Evolutionary conservation across 2,797 vertebrate species (phyloP), one percentile per base, ranked within the genome.

Genomic region (Hapalemur alaotrensis): DNA sequence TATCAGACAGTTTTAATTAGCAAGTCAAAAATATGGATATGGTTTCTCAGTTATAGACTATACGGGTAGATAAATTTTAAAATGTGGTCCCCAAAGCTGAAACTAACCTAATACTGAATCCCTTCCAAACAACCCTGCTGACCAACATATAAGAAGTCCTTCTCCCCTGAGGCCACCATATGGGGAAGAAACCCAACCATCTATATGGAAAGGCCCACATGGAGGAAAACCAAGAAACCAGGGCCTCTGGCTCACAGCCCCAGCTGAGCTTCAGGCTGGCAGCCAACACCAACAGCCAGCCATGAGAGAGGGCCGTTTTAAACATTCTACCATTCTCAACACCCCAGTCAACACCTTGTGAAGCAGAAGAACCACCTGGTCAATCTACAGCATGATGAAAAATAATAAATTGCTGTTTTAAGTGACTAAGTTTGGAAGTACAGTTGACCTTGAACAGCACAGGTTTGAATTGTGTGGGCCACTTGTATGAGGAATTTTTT

Each of bases 21-120:
- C 18, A 96, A 92, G 95, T 88, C 43, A 84, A 84, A 84, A 94
- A 95, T 76, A 72, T 54, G 73, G 52, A 67, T 86, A 81, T 35
- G 50, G n/a, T 30, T 92, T 94, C 43, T 81, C 13, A 75, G n/a
- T 65, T 89, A 67, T 20, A 61, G 57, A 91, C n/a, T 81, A 4
- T 59, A 84, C 41, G 52, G 10, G n/a, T 59, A 89, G 46, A 43
- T 69, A 73, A 61, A 54, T 54, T 84, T 52, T 48, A 69, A 87
- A 95, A 65, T 35, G 17, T 75, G 22, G 43, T 61, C 59, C 38
- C 52, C 1, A 84, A 54, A 93, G 50, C 48, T 76, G 69, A 87
- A 92, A 84, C 59, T 70, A 88, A 43, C 17, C n/a, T 73, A 67
- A 50, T 61, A 38, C 9, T 35, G 28, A 96, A 57, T 90, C 38